phyloP scores from a whole-genome alignment of 2,888 invertebrate genomes.

The Parasteatoda lunata region DNA sequence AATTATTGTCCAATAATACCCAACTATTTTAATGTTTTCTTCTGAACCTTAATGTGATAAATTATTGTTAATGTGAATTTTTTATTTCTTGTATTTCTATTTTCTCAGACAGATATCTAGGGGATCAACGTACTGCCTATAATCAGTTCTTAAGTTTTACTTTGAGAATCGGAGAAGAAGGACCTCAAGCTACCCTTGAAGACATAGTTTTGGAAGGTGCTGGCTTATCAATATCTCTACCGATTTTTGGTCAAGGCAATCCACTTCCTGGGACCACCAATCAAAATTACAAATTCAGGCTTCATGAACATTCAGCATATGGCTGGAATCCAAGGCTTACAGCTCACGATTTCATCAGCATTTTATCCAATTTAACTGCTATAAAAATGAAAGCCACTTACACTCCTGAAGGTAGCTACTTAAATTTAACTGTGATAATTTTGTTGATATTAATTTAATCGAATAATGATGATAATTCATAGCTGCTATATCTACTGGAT shows the following conservation, averaged over 20 bases:
- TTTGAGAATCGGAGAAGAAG: constrained; percentile 87
- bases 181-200: constrained; percentile 85
- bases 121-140: constrained; percentile 94
- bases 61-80: not conserved
- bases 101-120: constrained; percentile 82
- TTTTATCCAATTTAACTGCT: constrained; percentile 93
- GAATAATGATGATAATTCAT: no score
- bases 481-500: no score
- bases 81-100: not conserved
- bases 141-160: constrained; percentile 93
- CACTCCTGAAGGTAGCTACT: constrained; percentile 81
- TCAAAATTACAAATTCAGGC: constrained; percentile 87
- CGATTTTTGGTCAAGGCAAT: constrained; percentile 94
- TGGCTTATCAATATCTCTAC: constrained; percentile 84
- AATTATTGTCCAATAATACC: no score
- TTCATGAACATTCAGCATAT: constrained; percentile 93
- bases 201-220: constrained; percentile 94
- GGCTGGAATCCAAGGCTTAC: constrained; percentile 95
- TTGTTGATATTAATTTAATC: no score
- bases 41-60: no score
- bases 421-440: not conserved
- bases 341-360: constrained; percentile 90
- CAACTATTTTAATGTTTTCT: no score
- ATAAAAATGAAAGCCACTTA: constrained; percentile 96
- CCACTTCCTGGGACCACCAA: constrained; percentile 83